Conservation (phyloP, 2,113 vertebrate genomes). For the Artemisiospiza belli region DNA sequence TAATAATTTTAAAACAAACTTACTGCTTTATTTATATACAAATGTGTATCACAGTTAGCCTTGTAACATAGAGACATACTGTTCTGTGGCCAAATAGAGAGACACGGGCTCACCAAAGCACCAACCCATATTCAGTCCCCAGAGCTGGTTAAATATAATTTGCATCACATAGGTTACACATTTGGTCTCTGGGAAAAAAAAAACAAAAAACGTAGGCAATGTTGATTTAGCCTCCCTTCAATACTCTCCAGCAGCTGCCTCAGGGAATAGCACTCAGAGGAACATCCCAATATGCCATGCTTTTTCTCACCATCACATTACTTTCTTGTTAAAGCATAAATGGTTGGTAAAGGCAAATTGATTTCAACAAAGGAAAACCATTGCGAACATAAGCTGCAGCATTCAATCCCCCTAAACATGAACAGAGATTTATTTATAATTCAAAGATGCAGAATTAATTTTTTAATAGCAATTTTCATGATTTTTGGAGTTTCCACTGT, state of each 20-base stretch:
- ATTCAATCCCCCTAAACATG: not conserved
- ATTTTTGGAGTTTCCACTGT: not conserved
- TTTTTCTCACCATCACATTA: conserved; percentile 60
- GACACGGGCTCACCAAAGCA: not conserved
- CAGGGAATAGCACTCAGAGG: conserved; percentile 41
- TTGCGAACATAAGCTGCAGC: not conserved
- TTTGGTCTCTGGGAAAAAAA: not conserved
- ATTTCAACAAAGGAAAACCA: conserved; percentile 51
- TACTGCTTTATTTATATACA: not conserved
- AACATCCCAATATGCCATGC: conserved; percentile 50
- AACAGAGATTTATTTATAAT: not conserved
- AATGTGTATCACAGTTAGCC: not conserved
- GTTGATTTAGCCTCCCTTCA: conserved; percentile 38
- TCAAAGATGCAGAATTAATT: not conserved
- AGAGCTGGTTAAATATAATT: conserved; percentile 46
- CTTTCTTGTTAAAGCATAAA: conserved; percentile 52
- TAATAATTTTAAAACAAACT: not conserved
- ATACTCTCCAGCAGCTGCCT: conserved; percentile 43
- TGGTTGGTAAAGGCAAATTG: conserved; percentile 43
- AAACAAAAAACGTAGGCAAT: not conserved
- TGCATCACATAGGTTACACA: conserved; percentile 46
- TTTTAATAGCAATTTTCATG: not conserved
- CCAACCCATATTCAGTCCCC: not conserved
- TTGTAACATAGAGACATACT: not conserved
- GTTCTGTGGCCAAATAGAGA: not conserved